Evolutionary conservation across 2,888 invertebrate genomes (phyloP), one percentile per base, ranked within the genome.

Genomic region (Campoplex nolae): DNA sequence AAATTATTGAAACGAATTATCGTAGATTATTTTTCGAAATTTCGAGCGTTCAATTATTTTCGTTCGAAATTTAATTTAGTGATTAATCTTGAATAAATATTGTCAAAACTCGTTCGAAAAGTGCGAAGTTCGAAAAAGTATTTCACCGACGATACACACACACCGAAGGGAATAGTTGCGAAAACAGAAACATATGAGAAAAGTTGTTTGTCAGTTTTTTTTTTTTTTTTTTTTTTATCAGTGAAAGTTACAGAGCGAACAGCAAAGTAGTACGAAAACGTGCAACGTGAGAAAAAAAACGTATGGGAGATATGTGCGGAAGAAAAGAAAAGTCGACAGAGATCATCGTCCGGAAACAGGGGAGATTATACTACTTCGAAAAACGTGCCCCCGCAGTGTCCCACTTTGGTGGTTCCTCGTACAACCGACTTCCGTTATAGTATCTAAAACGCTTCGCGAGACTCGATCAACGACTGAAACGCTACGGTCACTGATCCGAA

Each of bases 371-470:
- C 83, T 71, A 77, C 86, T 77, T 77, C 58, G 80, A 65, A 67
- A 86, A 84, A 86, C 83, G 80, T 86, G 86, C 51, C 80, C 86
- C 83, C 54, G 86, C 84, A 87, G 86, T 87, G 86, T 81, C 81
- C 84, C 73, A 87, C 81, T 87, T 86, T 42, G 23, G 73, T 51
- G 45, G n/a, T 67, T 13, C 54, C 70, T 51, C 70, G 48, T 28
- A 35, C 78, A 45, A 62, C 68, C 38, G 58, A n/a, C n/a, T 28
- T 42, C n/a, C 45, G 78, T 79, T 67, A 76, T 75, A 18, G 74
- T 68, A 74, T 3, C 38, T 0, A 38, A 38, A 71, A 51, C 48
- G 28, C 28, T 54, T 71, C n/a, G 32, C 70, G 76, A 70, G 70
- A 51, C 70, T 76, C 58, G 83, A 70, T 83, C 76, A 71, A 54